Conservation (phyloP, 2,888 invertebrate genomes). For the Eremobia ochroleuca region DNA sequence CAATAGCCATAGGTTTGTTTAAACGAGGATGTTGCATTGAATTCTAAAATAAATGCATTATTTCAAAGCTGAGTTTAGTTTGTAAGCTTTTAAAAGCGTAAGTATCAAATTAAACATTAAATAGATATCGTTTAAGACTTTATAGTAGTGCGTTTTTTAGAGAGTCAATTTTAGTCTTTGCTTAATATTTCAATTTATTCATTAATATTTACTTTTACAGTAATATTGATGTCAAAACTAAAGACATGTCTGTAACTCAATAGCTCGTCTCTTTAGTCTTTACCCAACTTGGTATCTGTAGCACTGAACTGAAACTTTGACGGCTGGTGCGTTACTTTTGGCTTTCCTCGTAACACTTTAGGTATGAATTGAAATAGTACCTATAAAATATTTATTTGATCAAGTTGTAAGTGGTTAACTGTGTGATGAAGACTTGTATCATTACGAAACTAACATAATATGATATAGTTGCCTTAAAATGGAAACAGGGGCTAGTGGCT, state of each 20-base stretch:
- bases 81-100: not conserved
- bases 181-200: not conserved
- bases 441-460: not conserved
- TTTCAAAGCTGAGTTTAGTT: not conserved
- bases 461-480: not conserved
- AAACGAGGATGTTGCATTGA: not conserved
- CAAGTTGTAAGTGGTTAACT: not conserved
- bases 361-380: not conserved
- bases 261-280: constrained; percentile 16
- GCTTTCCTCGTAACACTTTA: constrained; percentile 19
- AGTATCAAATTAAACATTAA: not conserved
- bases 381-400: constrained; percentile 5
- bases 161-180: not conserved
- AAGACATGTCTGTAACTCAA: constrained; percentile 25
- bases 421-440: not conserved
- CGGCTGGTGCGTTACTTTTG: constrained; percentile 37
- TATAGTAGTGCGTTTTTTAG: not conserved
- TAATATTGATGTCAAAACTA: constrained; percentile 2
- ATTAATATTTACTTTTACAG: constrained; percentile 20
- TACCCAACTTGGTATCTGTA: constrained; percentile 35
- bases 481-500: not conserved
- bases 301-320: constrained; percentile 47
- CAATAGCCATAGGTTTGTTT: not conserved
- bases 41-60: not conserved
- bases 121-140: not conserved